Conservation (phyloP, 2,113 vertebrate genomes). For the Tragelaphus buxtoni region DNA sequence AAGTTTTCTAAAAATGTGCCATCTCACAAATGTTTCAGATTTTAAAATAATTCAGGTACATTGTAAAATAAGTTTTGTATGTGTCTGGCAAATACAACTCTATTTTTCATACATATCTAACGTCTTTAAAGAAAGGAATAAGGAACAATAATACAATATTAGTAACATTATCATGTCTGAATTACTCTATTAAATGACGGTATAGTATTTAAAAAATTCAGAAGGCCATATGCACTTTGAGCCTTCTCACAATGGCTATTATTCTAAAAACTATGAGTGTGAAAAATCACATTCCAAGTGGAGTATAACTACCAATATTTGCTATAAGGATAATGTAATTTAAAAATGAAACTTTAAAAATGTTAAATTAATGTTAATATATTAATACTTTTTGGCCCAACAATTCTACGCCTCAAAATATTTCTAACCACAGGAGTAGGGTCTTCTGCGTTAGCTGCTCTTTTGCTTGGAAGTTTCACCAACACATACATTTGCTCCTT, state of each 20-base stretch:
- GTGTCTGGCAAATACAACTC: neutral
- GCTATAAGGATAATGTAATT: neutral
- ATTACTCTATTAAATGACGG: neutral
- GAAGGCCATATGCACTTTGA: neutral
- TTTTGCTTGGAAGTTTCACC: neutral
- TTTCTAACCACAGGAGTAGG: neutral
- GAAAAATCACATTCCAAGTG: neutral
- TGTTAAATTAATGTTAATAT: neutral
- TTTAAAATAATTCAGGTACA: neutral
- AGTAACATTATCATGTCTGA: neutral
- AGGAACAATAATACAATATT: neutral
- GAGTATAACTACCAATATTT: neutral
- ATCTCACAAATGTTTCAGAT: neutral
- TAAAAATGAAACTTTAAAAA: neutral
- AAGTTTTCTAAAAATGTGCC: neutral
- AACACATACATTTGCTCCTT: neutral
- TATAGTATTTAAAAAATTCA: neutral
- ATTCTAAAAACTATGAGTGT: neutral
- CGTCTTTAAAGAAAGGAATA: neutral
- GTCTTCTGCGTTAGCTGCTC: neutral
- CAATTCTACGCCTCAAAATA: neutral
- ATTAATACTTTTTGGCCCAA: neutral
- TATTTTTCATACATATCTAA: neutral
- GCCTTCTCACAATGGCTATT: neutral
- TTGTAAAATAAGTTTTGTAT: neutral